phyloP scores from a whole-genome alignment of 2,113 vertebrate species.

The Neolamprologus fasciatus region DNA sequence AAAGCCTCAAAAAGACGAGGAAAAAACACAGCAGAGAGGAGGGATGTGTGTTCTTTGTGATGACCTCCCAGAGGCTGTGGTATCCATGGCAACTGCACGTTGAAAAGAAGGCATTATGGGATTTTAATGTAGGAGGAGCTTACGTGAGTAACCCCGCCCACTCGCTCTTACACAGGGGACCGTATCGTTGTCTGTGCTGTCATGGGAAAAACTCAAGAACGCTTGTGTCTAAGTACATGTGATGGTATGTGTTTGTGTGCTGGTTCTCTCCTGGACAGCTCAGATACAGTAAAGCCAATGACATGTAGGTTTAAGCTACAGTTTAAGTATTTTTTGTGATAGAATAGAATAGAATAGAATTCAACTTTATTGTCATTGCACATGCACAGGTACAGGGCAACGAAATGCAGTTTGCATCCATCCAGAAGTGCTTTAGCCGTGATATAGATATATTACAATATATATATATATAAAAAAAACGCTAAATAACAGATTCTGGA shows the following conservation, averaged over 20 bases:
- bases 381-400: too few relatives aligned
- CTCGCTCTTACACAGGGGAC: constrained; percentile 10
- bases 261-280: background rate
- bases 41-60: constrained; percentile 12
- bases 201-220: constrained; percentile 47
- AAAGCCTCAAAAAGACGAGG: background rate
- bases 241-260: background rate
- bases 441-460: too few relatives aligned
- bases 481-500: too few relatives aligned
- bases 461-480: accelerated
- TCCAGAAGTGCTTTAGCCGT: too few relatives aligned
- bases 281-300: background rate
- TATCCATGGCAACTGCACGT: constrained; percentile 33
- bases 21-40: background rate
- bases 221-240: background rate
- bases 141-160: constrained; percentile 10
- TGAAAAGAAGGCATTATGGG: constrained; percentile 28
- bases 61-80: constrained; percentile 35
- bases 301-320: background rate
- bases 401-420: too few relatives aligned
- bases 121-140: constrained; percentile 27
- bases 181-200: constrained; percentile 46
- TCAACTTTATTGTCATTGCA: too few relatives aligned
- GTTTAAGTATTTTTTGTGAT: background rate
- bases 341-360: too few relatives aligned